Evolutionary conservation across 2,113 vertebrate genomes (phyloP), one percentile per base, ranked within the genome.

Genomic region (Ceyx melanurus): DNA sequence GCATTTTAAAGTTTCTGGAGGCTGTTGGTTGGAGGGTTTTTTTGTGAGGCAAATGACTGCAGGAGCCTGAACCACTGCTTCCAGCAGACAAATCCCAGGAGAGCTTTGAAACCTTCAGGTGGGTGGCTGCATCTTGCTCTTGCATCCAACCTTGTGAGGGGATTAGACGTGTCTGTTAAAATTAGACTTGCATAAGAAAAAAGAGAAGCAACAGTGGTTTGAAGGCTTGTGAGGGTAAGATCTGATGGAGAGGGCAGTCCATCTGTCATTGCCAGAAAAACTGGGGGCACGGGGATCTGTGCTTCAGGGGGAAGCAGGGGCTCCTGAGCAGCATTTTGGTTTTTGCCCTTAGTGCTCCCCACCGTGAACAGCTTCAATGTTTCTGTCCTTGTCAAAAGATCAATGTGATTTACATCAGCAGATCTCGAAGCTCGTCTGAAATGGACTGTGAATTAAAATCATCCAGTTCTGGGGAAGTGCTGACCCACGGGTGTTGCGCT

Each of bases 261-360:
- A 0, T 31, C 10, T 61, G 11, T 28, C 6, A 2, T 21, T 2
- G 4, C 46, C 0, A 1, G n/a, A 29, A 26, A 11, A 17, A 13
- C 12, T 5, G 62, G 20, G 26, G 26, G 10, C 3, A 3, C 6
- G 17, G 54, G 35, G 17, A 5, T 71, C 28, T 75, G 60, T 68
- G 74, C 35, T 51, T 25, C 4, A 0, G 3, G 7, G 20, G 16
- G 16, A 6, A 61, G 28, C 43, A 74, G 29, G n/a, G 29, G 20
- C 31, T 67, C 23, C 48, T 3, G 3, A 57, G 28, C 2, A 3
- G 40, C 13, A 0, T 22, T 65, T 84, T 42, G 8, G 3, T 0
- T 45, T 82, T 46, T 65, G 13, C 33, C 71, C 6, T 58, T 14
- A 12, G 2, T 40, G 19, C 26, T 71, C 25, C 31, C 33, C 48